A percentile compares a stretch with the other conserved stretches of the same genome.
Conservation (phyloP, 2,797 vertebrate species). For the Cynodonichthys magdalenae region DNA sequence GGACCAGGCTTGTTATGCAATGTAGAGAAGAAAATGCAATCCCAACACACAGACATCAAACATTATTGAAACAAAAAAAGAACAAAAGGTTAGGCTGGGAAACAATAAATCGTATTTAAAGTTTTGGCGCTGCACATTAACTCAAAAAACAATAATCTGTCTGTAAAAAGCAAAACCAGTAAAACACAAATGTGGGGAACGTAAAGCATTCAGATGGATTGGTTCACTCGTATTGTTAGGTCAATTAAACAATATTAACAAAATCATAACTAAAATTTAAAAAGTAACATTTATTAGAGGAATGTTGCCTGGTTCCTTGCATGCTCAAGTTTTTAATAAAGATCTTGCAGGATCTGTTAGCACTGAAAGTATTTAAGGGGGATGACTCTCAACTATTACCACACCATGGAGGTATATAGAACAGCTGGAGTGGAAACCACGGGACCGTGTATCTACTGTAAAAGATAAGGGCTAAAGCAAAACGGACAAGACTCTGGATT, state of each 20-base stretch:
- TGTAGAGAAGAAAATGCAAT: constrained; percentile 35
- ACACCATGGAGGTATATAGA: too few species aligned
- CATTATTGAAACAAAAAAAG: constrained; percentile 32
- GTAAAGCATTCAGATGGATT: not conserved
- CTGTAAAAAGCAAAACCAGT: constrained; percentile 20
- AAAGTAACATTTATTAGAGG: too few species aligned
- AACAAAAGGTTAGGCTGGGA: constrained; percentile 27
- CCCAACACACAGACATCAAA: constrained; percentile 42
- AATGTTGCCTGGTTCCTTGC: too few species aligned
- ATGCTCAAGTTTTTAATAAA: too few species aligned
- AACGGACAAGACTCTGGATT: too few species aligned
- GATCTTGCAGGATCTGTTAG: too few species aligned
- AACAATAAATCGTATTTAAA: constrained; percentile 32
- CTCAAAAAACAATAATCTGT: constrained; percentile 36
- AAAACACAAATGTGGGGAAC: constrained; percentile 17
- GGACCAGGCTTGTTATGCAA: constrained; percentile 26
- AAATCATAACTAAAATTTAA: constrained; percentile 9
- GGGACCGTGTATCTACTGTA: too few species aligned
- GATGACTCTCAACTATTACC: too few species aligned
- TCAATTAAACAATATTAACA: constrained; percentile 10
- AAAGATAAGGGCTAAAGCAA: too few species aligned
- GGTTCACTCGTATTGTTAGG: constrained; percentile 3
- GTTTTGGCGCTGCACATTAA: constrained; percentile 31
- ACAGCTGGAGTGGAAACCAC: too few species aligned
- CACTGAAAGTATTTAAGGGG: too few species aligned